Conservation (phyloP, 2,888 invertebrate genomes). For the Folsomia candida region DNA sequence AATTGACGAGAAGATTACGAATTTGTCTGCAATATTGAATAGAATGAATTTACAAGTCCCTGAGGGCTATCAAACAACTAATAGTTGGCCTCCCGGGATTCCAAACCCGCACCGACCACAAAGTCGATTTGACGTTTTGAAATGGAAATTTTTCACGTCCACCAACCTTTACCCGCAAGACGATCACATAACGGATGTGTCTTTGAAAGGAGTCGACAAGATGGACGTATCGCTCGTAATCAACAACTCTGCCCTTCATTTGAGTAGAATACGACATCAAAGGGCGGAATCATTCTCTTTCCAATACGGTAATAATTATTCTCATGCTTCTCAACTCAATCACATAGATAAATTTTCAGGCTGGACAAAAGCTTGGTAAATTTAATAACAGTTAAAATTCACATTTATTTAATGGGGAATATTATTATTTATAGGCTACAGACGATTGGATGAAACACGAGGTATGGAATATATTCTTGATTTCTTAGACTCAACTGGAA, state of each 20-base stretch:
- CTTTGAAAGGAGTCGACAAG: constrained; percentile 64
- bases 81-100: constrained; percentile 73
- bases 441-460: constrained; percentile 74
- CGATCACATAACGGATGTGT: constrained; percentile 70
- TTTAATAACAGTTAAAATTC: too few relatives aligned
- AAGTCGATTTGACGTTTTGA: constrained; percentile 76
- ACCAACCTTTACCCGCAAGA: constrained; percentile 78
- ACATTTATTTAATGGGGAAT: too few relatives aligned
- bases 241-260: background rate
- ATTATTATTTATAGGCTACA: too few relatives aligned
- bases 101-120: constrained; percentile 66
- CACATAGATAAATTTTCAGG: too few relatives aligned
- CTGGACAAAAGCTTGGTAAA: too few relatives aligned
- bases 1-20: background rate
- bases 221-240: constrained; percentile 62
- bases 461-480: constrained; percentile 84
- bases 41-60: constrained; percentile 10
- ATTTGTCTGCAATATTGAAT: background rate
- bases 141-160: constrained; percentile 82
- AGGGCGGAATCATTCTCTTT: constrained; percentile 40
- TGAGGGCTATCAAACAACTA: constrained; percentile 1
- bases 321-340: too few relatives aligned
- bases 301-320: constrained; percentile 66
- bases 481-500: constrained; percentile 55
- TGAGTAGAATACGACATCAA: background rate